Evolutionary conservation across 2,797 vertebrate genomes (phyloP), one percentile per base, ranked within the genome.

Genomic region (Cryptoblepharus egeriae): DNA sequence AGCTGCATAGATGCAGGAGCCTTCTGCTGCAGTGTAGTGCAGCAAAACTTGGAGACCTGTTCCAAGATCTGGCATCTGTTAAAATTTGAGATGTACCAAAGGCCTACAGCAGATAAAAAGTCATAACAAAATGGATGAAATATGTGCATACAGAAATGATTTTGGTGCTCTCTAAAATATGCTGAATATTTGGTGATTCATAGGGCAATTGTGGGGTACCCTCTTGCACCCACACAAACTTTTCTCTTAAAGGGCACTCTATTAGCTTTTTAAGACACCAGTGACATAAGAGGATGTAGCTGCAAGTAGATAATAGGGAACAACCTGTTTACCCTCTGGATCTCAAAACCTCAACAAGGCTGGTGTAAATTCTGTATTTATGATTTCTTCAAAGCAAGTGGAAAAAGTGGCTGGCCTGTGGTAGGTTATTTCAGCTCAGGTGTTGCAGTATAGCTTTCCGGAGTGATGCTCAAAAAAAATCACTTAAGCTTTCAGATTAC

Each of bases 361-460:
- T 42, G 15, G 42, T 45, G 22, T 24, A 28, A 35, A n/a, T n/a
- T 16, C 69, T 67, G 32, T 37, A n/a, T 28, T 79, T 68, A 49
- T 12, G 61, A 32, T 52, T 77, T 45, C 32, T 39, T 77, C 65
- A 77, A 49, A 90, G 90, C 89, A 88, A 90, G 76, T 1, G 80
- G 93, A 89, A 92, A 89, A 85, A 80, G 70, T 89, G 1, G 0
- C 75, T 86, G 75, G 76, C 39, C 61, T 76, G 42, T 0, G 12
- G 83, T 0, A 0, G 0, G 1, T 67, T 79, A 75, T 85, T 84
- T 63, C 83, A 49, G 39, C 35, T 0, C 6, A 72, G 79, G 79
- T 86, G 80, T 0, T 0, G 35, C 80, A 0, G 2, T 74, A 10
- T 39, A 74, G 63, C 71, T 64, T 74, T 78, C 74, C 42, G 32